These are phyloP conservation scores for Thecophora atra DNA, from an alignment of 2,888 invertebrate genomes.

Conservation along the genomic window DNA sequence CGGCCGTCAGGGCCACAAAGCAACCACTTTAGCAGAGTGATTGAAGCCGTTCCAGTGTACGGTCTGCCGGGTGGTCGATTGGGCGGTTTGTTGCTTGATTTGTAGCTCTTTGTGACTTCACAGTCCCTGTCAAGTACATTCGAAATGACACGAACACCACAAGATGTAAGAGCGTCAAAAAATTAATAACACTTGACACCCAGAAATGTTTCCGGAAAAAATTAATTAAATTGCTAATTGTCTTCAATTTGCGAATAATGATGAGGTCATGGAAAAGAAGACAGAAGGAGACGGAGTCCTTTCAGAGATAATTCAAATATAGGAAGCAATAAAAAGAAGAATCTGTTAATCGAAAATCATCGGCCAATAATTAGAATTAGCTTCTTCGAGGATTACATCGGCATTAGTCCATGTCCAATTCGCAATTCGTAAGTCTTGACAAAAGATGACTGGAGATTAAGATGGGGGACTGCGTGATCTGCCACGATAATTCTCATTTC, in stretches of 20 bases:
- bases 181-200: constrained; percentile 15
- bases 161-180: constrained; percentile 8
- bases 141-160: neutral
- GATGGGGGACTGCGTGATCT: too few species aligned
- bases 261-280: neutral
- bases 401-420: too few species aligned
- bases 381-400: too few species aligned
- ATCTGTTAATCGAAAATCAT: too few species aligned
- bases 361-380: too few species aligned
- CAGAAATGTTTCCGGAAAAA: neutral
- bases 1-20: constrained; percentile 34
- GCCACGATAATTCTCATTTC: too few species aligned
- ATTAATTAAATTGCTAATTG: constrained; percentile 6
- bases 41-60: neutral
- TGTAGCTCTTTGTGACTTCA: neutral
- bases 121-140: neutral
- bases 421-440: too few species aligned
- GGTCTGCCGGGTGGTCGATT: neutral
- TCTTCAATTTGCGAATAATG: neutral
- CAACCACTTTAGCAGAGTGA: neutral
- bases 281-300: neutral
- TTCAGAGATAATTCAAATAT: neutral
- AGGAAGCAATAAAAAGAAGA: neutral
- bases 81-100: neutral
- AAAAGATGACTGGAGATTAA: too few species aligned